Conservation (phyloP, 2,888 invertebrate genomes). For the Drosophila rellima region DNA sequence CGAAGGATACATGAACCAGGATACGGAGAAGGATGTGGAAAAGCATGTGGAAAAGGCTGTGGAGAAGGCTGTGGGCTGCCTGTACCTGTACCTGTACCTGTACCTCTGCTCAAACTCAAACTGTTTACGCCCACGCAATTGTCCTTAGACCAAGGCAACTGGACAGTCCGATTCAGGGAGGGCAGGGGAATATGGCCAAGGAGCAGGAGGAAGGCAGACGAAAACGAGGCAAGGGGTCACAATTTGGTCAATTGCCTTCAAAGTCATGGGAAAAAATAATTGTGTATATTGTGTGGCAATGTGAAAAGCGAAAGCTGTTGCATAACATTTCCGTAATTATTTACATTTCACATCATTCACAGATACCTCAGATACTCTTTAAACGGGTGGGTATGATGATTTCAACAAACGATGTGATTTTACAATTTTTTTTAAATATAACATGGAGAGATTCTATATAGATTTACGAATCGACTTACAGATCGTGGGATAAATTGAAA, state of each 20-base stretch:
- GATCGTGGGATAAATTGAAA: no score
- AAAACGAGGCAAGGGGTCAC: background rate
- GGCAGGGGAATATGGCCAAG: no score
- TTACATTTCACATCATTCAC: conserved; percentile 58
- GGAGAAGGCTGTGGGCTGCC: no score
- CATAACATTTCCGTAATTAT: conserved; percentile 80
- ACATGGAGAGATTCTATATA: no score
- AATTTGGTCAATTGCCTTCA: background rate
- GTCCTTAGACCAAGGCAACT: conserved; percentile 2
- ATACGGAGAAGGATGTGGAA: background rate
- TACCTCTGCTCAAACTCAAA: conserved; percentile 26
- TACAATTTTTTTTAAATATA: no score
- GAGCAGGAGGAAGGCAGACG: background rate
- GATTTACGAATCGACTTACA: no score
- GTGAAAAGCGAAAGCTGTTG: conserved; percentile 77
- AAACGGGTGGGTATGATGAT: background rate
- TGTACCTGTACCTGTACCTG: background rate
- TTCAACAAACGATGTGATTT: background rate
- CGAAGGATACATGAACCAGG: background rate
- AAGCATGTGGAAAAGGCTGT: no score
- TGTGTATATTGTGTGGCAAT: conserved; percentile 56
- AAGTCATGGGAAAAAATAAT: conserved; percentile 13
- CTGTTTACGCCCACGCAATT: conserved; percentile 51
- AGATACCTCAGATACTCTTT: background rate
- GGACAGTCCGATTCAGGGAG: no score